phyloP scores from a whole-genome alignment of 2,888 invertebrate genomes.

The Drosophila hamatofila region DNA sequence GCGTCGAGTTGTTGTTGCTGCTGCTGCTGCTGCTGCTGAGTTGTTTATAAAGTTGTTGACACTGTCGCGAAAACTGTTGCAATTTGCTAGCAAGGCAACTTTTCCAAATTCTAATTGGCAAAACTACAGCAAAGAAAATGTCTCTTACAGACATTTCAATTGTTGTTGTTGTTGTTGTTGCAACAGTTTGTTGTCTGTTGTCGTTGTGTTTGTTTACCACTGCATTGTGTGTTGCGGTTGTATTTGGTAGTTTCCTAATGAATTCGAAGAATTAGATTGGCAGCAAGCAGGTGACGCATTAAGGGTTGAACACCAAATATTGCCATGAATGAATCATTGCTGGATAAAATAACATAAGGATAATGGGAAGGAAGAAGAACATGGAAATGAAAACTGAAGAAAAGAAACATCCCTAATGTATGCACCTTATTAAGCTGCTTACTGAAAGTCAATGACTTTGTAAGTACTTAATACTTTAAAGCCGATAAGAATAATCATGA shows the following conservation, averaged over 20 bases:
- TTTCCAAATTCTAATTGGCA: constrained; percentile 79
- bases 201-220: constrained; percentile 29
- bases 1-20: constrained; percentile 23
- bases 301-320: constrained; percentile 3
- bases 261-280: constrained; percentile 44
- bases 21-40: constrained; percentile 27
- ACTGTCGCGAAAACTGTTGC: constrained; percentile 70
- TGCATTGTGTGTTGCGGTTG: constrained; percentile 42
- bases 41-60: constrained; percentile 67
- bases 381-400: background rate
- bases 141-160: constrained; percentile 64
- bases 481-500: constrained; percentile 17
- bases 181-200: constrained; percentile 35
- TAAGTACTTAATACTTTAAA: background rate
- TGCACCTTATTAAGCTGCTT: background rate
- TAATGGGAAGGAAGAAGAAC: background rate
- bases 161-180: constrained; percentile 19
- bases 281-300: constrained; percentile 48
- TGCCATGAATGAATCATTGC: constrained; percentile 29
- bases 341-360: background rate
- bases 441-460: constrained; percentile 9
- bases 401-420: background rate
- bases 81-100: constrained; percentile 68
- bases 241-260: constrained; percentile 55
- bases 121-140: constrained; percentile 65